Base-by-base conservation (phyloP, 2,888 invertebrate species). In the Sminthurides aquaticus region DNA sequence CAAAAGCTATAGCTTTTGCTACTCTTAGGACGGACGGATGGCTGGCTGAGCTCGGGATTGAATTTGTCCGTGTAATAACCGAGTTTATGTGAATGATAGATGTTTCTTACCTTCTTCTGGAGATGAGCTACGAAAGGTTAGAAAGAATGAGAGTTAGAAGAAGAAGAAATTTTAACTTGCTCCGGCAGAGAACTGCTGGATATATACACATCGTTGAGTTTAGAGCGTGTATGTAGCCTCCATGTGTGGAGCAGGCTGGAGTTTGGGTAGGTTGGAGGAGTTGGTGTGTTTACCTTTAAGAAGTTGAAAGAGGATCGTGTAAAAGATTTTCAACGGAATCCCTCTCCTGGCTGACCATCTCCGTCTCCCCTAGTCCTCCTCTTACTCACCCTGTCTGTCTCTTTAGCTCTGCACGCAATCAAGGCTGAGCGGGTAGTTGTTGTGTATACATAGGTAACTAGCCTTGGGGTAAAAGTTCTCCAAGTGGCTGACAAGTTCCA, bases 401-500 rank as follows among this genome's bases (percentile, higher is more conserved):
- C n/a, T n/a, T 34, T 58, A 3, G 58, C 28, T 58, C 34, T 43
- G 28, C 58, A 58, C 43, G 43, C 43, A 34, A 34, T 34, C 43
- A 34, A 34, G 43, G 5, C 43, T 34, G 43, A 34, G 43, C 43
- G 43, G 15, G 43, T 34, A 15, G 15, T 34, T n/a, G n/a, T n/a
- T n/a, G n/a, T n/a, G n/a, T 34, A 34, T 34, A 34, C 43, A 52
- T 26, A 56, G 56, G 62, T 58, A 65, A 62, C 66, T 70, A 65
- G 70, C 70, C 70, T 70, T 66, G 70, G 70, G 68, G 60, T 66
- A 60, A 48, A 65, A 57, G 29, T 27, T 63, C 60, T 60, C 61
- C 65, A 69, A 65, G 69, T 64, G 69, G 73, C 70, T 73, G 73
- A 73, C 73, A 73, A 71, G 71, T 71, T 71, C 71, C 68, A 68